A percentile compares a stretch with the other conserved stretches of the same genome.
phyloP scores from a whole-genome alignment of 2,113 vertebrate genomes.

The Glaucomys volans region DNA sequence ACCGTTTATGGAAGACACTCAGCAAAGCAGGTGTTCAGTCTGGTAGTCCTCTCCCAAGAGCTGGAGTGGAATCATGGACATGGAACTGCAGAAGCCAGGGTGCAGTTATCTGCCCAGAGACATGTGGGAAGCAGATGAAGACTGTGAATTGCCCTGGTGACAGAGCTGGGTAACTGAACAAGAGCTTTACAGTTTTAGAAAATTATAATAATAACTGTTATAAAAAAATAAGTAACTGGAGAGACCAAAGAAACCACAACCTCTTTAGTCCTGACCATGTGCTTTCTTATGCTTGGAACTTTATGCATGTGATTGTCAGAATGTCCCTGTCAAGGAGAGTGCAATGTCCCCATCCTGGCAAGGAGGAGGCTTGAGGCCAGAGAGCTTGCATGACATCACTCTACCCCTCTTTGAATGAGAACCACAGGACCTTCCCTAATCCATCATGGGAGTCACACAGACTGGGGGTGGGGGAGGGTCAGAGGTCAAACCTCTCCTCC shows the following conservation, averaged over 20 bases:
- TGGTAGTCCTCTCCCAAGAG: neutral
- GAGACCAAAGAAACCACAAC: neutral
- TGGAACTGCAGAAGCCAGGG: neutral
- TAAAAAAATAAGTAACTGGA: neutral
- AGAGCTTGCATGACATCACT: neutral
- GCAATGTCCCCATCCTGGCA: neutral
- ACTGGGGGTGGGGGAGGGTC: neutral
- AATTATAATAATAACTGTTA: neutral
- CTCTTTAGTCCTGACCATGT: neutral
- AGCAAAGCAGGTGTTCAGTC: neutral
- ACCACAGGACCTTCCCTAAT: neutral
- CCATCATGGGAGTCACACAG: neutral
- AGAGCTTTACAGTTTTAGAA: neutral
- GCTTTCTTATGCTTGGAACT: neutral
- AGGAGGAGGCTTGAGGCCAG: neutral
- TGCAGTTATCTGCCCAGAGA: neutral
- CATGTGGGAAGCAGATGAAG: neutral
- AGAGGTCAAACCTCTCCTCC: constrained; percentile 1
- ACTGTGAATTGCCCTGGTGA: neutral
- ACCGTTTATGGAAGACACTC: neutral
- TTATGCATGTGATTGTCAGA: neutral
- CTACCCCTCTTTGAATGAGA: fast-evolving
- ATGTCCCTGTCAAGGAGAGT: neutral
- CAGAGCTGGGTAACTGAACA: neutral
- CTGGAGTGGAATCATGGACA: neutral